Base-by-base conservation (phyloP, 2,888 invertebrate species). In the Escarpia spicata region DNA sequence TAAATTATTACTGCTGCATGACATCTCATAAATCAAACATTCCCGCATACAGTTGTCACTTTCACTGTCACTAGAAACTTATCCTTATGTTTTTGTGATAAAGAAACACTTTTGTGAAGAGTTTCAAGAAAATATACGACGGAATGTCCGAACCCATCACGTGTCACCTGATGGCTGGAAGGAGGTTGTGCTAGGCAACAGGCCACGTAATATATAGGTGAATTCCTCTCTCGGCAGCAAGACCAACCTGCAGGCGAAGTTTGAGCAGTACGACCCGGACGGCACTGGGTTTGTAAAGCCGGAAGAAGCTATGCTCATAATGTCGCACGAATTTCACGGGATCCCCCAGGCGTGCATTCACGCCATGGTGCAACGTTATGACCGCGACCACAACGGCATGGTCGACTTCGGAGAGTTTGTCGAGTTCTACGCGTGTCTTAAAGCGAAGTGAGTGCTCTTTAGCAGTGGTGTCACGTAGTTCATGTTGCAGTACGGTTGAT, bases 281-380 rank as follows among this genome's bases (percentile, higher is more conserved):
- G 26, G 8, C 31, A 91, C 91, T 43, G 91, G 91, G 43, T 44
- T 43, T n/a, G 91, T 91, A 43, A 91, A 44, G 43, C 43, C 44
- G 91, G 31, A 91, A 43, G 91, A 91, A 26, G 91, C 91, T 43
- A 15, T 91, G 6, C 15, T 19, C 91, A 44, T 91, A 6, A 75
- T 75, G 75, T 75, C 75, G 75, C 75, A 91, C 3, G 91, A 43
- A 43, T 91, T 91, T 26, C 91, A 91, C 15, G 91, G 43, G 4
- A 2, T 44, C 31, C 44, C 91, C n/a, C 26, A 43, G 91, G 2
- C 91, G 6, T 19, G 43, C 91, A 91, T 75, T 75, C 75, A 31
- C 2, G 91, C 91, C 26, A 91, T 91, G 91, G 44, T 91, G 15
- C 91, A 43, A 44, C 91, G 91, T n/a, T 91, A 91, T 8, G 91